Conservation (phyloP, 2,888 invertebrate genomes). For the Ichneumoninae sp. region DNA sequence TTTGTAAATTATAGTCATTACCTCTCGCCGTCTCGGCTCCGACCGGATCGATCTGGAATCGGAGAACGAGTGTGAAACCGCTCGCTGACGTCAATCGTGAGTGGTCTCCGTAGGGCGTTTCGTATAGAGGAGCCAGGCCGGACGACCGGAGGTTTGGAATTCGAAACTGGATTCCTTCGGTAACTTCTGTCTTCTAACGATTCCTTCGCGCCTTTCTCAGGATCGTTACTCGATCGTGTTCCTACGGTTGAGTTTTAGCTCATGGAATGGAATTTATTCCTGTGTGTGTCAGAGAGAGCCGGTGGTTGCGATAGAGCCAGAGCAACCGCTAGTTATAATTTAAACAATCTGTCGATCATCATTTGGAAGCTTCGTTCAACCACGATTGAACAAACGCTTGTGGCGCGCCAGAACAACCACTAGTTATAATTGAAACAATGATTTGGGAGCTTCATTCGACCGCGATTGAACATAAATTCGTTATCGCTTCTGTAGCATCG, state of each 20-base stretch:
- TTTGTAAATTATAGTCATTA: neutral
- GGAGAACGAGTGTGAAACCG: conserved; percentile 8
- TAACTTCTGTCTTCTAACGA: conserved; percentile 48
- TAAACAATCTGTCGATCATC: neutral
- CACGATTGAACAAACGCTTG: too few species aligned
- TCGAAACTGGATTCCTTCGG: conserved; percentile 59
- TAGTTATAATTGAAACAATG: neutral
- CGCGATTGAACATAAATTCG: too few species aligned
- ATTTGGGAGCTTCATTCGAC: too few species aligned
- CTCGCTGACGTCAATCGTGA: conserved; percentile 51
- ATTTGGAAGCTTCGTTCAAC: too few species aligned
- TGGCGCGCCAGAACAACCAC: too few species aligned
- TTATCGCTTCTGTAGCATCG: too few species aligned
- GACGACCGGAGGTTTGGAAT: conserved; percentile 24
- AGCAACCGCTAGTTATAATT: too few species aligned
- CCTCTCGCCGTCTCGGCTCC: neutral
- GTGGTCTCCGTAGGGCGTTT: conserved; percentile 16
- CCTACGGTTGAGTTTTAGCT: neutral
- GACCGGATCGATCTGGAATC: conserved; percentile 23
- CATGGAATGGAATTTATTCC: neutral
- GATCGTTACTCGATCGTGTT: conserved; percentile 53
- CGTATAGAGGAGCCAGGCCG: conserved; percentile 23
- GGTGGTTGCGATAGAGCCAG: too few species aligned
- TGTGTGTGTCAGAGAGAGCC: neutral
- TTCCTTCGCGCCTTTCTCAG: neutral